phyloP scores from a whole-genome alignment of 2,888 invertebrate species.

The Cyrtodaria siliqua region DNA sequence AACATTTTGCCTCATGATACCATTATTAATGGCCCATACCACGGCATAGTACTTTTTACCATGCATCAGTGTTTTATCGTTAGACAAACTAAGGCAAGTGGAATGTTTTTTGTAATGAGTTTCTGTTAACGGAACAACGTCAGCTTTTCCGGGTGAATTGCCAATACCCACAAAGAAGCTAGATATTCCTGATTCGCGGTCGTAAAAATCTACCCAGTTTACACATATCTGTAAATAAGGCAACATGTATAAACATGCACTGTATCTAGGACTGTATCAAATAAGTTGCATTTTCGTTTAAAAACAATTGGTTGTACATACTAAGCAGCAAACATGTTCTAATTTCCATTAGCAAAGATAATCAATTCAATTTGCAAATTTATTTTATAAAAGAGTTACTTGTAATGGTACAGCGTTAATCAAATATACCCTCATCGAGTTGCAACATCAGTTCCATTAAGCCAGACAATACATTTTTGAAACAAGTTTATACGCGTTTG shows the following conservation, averaged over 20 bases:
- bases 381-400: no score
- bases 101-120: slow-evolving; percentile 28
- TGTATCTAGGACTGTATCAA: no score
- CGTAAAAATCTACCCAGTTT: slow-evolving; percentile 74
- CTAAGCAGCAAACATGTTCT: no score
- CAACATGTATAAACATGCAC: not conserved
- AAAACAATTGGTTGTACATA: no score
- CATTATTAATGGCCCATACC: slow-evolving; percentile 25
- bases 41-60: slow-evolving; percentile 12
- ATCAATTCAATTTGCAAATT: no score
- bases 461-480: no score
- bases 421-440: no score
- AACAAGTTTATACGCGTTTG: no score
- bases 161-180: slow-evolving; percentile 63
- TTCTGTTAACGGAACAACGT: slow-evolving; percentile 45
- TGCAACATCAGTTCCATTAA: no score
- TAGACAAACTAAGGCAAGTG: not conserved
- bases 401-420: no score
- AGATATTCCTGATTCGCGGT: slow-evolving; percentile 75
- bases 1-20: slow-evolving; percentile 10
- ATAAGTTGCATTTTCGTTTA: no score
- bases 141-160: slow-evolving; percentile 23
- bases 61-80: not conserved
- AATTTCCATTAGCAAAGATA: no score
- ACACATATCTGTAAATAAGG: slow-evolving; percentile 68